Conservation (phyloP, 1,140 invertebrate genomes). For the Drosophila yakuba region DNA sequence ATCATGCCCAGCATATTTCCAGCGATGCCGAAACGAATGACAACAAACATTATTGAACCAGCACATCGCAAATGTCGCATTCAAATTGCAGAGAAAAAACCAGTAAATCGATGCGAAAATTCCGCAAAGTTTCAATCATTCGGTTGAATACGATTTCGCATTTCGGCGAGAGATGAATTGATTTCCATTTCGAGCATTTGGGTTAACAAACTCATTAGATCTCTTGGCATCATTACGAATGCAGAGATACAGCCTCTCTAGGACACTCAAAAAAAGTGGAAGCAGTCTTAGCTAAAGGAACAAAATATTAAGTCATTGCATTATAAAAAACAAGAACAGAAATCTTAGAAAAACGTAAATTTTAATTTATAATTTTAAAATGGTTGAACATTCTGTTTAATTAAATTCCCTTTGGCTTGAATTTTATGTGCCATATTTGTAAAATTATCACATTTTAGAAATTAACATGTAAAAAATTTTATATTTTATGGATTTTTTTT, state of each 20-base stretch:
- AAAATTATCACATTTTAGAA: accelerated
- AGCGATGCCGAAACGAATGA: constrained; percentile 27
- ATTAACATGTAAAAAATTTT: neutral
- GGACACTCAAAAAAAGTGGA: neutral
- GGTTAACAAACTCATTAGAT: constrained; percentile 76
- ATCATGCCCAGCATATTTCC: constrained; percentile 66
- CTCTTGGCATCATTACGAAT: constrained; percentile 25
- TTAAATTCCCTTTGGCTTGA: too few species aligned
- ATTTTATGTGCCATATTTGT: too few species aligned
- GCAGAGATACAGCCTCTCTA: neutral
- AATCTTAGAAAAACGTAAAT: neutral
- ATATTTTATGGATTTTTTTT: neutral
- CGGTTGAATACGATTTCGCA: neutral
- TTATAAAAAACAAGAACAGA: neutral
- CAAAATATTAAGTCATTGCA: neutral
- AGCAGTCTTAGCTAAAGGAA: neutral
- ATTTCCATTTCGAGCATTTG: constrained; percentile 34
- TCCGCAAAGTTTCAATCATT: constrained; percentile 22
- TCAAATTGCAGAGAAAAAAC: constrained; percentile 25
- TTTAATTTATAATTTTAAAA: too few species aligned
- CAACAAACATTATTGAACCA: constrained; percentile 43
- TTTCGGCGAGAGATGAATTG: constrained; percentile 26
- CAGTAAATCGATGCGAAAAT: constrained; percentile 25
- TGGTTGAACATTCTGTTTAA: neutral
- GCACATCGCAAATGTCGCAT: constrained; percentile 49